Base-by-base conservation (phyloP, 1,140 invertebrate genomes). In the Calliopsis andreniformis region DNA sequence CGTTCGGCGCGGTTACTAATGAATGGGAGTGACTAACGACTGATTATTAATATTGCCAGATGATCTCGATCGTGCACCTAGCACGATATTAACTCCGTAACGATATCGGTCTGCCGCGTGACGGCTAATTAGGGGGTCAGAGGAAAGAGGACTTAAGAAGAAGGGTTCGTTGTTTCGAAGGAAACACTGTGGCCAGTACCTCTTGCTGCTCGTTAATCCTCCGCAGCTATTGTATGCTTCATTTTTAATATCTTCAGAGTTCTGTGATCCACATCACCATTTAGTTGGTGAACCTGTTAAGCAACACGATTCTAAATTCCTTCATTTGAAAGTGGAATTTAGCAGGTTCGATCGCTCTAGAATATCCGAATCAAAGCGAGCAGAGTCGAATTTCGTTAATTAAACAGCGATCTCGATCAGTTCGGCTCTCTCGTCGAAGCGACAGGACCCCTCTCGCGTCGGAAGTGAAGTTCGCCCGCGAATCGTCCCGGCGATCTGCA, bases 11-110 rank as follows among this genome's bases (percentile, higher is more conserved):
- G 59, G 56, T 73, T 78, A 69, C 79, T 83, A 82, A 83, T 83
- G 79, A 82, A 83, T 82, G 63, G 76, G 76, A 83, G 76, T 83
- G 76, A 83, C 82, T 79, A 84, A 84, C 78, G 81, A 82, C 71
- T 56, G 83, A 83, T 84, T 80, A 84, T 84, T 83, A 83, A 83
- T 82, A 83, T 82, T 76, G 70, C 68, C 49, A 56, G 80, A 43
- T 45, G 80, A 82, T 83, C 80, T 83, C 69, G 81, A 83, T 83
- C 75, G 76, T 51, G 75, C 64, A 67, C 62, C 81, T 83, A 83
- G 64, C 69, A 79, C 61, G 62, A 70, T 72, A 78, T 72, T 81
- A 68, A 62, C 63, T 53, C 23, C 35, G 62, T 10, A 43, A 68
- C 72, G 76, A 83, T 79, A 82, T 83, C 70, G 64, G 59, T 53